Evolutionary conservation across 2,888 invertebrate genomes (phyloP).

Genomic region (Drosophila mulleri): DNA sequence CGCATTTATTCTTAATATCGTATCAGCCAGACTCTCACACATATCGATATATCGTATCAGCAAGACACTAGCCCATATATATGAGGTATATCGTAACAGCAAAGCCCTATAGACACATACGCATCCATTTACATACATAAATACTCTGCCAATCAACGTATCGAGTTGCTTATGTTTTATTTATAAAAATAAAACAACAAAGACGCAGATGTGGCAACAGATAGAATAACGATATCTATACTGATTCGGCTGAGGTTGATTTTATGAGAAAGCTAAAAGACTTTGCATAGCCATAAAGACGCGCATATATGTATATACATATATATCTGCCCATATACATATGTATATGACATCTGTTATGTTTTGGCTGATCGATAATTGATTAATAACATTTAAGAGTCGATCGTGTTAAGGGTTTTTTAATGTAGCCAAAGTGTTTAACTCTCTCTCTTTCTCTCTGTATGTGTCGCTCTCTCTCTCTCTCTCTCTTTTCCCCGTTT

Average conservation of each 20-base stretch:
- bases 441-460: not conserved
- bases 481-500: not conserved
- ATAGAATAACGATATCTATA: not conserved
- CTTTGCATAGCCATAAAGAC: not conserved
- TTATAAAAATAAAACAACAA: not conserved
- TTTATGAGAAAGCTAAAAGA: not conserved
- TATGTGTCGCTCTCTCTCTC: too few species aligned
- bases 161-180: not conserved
- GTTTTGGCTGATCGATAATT: constrained; percentile 5
- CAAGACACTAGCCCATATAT: not conserved
- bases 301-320: not conserved
- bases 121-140: not conserved
- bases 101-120: not conserved
- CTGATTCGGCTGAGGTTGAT: not conserved
- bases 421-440: not conserved
- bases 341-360: not conserved
- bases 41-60: not conserved
- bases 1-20: not conserved
- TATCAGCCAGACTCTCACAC: too few species aligned
- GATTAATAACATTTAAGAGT: not conserved
- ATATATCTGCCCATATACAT: too few species aligned
- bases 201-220: not conserved
- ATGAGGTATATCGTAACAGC: not conserved
- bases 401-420: constrained; percentile 8
- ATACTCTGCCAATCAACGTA: not conserved